phyloP scores from a whole-genome alignment of 2,797 vertebrate species.

The Peromyscus attwateri region DNA sequence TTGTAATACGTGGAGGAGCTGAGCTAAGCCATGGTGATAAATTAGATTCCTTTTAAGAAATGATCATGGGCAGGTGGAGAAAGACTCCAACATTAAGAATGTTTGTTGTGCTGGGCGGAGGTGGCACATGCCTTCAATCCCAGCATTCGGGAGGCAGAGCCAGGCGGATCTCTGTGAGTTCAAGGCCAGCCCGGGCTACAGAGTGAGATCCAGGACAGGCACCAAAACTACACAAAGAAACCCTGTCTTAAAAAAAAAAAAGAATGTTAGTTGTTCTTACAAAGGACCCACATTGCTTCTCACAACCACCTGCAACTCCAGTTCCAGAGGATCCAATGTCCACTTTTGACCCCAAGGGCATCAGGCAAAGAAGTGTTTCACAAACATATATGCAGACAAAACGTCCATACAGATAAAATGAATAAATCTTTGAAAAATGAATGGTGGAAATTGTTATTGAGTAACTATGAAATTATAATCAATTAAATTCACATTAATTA shows the following conservation, averaged over 20 bases:
- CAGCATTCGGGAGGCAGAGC: no score
- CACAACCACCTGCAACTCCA: neutral
- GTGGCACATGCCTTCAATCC: no score
- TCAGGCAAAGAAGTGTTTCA: neutral
- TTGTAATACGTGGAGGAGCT: neutral
- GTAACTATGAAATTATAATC: neutral
- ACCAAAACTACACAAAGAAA: no score
- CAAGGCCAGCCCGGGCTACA: no score
- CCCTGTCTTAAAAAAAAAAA: no score
- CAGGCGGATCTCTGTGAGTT: no score
- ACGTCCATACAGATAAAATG: neutral
- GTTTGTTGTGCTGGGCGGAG: neutral
- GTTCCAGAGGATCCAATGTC: neutral
- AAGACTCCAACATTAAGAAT: neutral
- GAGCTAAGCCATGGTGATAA: neutral
- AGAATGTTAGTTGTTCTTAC: neutral
- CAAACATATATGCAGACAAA: neutral
- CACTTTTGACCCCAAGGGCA: neutral
- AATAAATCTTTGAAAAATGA: conserved; percentile 17
- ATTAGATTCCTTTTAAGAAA: neutral
- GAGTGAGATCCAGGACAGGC: no score
- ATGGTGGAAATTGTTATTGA: neutral
- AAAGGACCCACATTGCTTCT: neutral
- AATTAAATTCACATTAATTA: neutral
- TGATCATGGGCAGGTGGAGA: neutral